Evolutionary conservation across 1,140 invertebrate species (phyloP).

Genomic region (Nephila pilipes): DNA sequence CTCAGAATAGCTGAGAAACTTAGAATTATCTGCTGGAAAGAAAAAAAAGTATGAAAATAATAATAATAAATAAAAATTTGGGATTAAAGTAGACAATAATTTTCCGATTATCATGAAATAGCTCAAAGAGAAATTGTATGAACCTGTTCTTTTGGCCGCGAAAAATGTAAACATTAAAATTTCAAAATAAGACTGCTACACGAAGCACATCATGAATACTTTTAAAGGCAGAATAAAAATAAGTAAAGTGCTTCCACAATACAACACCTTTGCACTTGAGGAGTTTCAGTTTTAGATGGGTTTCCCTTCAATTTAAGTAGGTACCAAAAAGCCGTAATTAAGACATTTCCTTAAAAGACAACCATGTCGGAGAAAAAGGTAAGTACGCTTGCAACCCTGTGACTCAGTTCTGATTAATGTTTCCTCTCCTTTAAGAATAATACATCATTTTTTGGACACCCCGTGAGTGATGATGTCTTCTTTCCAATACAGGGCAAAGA

Average conservation of each 20-base stretch:
- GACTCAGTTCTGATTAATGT: conserved; percentile 51
- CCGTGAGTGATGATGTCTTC: conserved; percentile 47
- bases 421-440: conserved; percentile 48
- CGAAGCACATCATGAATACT: too few relatives aligned
- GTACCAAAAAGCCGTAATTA: conserved; percentile 14
- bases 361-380: background rate
- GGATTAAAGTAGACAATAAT: too few relatives aligned
- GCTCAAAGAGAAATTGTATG: too few relatives aligned
- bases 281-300: background rate
- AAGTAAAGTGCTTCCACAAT: background rate
- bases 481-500: conserved; percentile 6
- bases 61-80: too few relatives aligned
- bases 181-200: too few relatives aligned
- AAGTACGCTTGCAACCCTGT: background rate
- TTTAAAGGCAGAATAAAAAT: too few relatives aligned
- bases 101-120: too few relatives aligned
- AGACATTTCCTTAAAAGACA: conserved; percentile 43
- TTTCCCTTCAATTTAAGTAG: background rate
- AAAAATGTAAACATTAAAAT: too few relatives aligned
- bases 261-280: background rate
- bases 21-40: too few relatives aligned
- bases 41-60: too few relatives aligned
- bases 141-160: too few relatives aligned
- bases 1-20: too few relatives aligned
- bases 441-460: conserved; percentile 67